Conservation (phyloP, 53 echinoderm and acorn worm genomes). For the Stichopus horrens region DNA sequence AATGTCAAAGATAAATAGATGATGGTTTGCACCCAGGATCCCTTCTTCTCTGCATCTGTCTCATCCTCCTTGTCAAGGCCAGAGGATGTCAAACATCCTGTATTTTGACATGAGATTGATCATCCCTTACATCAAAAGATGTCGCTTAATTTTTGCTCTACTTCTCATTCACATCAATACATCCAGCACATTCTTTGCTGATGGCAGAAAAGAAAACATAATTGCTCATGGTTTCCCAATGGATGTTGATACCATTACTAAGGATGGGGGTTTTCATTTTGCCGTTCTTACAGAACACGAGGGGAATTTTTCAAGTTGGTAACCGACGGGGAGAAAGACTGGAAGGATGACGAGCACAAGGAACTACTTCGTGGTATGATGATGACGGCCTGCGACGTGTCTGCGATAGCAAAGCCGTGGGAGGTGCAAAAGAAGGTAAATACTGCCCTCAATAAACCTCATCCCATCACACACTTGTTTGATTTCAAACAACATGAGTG, state of each 20-base stretch:
- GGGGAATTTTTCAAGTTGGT: slow-evolving; percentile 95
- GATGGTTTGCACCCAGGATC: too few species aligned
- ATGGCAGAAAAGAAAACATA: too few species aligned
- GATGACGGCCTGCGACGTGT: slow-evolving; percentile 98
- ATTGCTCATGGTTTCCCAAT: too few species aligned
- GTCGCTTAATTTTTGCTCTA: not conserved
- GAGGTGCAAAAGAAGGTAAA: slow-evolving; percentile 88
- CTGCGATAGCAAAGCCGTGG: slow-evolving; percentile 98
- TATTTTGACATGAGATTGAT: not conserved
- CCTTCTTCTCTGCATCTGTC: too few species aligned
- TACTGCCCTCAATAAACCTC: not conserved
- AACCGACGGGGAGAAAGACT: slow-evolving; percentile 63
- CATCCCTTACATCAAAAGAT: not conserved
- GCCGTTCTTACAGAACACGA: slow-evolving; percentile 58
- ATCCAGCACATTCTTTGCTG: too few species aligned
- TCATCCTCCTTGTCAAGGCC: too few species aligned
- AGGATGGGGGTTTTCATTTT: not conserved
- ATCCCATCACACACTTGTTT: too few species aligned
- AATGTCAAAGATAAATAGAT: too few species aligned
- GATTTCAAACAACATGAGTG: too few species aligned
- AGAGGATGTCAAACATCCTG: too few species aligned
- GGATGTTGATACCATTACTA: too few species aligned
- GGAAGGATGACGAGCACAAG: slow-evolving; percentile 76
- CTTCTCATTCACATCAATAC: not conserved
- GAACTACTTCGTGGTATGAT: slow-evolving; percentile 92